Evolutionary conservation across 2,888 invertebrate genomes (phyloP), one percentile per base, ranked within the genome.

Genomic region (Apodemia mormo): DNA sequence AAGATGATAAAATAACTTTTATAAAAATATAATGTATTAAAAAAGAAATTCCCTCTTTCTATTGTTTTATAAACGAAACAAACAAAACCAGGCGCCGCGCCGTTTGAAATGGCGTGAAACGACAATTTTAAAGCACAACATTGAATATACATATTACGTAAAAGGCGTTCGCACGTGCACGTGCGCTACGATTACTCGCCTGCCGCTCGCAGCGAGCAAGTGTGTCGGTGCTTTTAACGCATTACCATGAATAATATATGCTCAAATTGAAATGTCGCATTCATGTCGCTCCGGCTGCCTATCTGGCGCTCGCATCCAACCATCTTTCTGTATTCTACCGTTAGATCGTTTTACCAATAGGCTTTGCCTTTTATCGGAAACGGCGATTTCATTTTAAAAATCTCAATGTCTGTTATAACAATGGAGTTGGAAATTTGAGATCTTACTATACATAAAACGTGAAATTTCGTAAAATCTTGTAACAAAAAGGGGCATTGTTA

Each of bases 231-330:
- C 92, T 93, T 92, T 91, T 91, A 93, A 91, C 91, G 92, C 89
- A 92, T 92, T 93, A 92, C 90, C 91, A 88, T 93, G 92, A 92
- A 92, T 93, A 92, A 92, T 90, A 93, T 92, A 93, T 89, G 82
- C 87, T 86, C 87, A 92, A 92, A 93, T 92, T 93, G 93, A 92
- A 92, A 92, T 90, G 91, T 91, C 92, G 92, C 88, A 89, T 90
- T 90, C 90, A 85, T 83, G 88, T 88, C 88, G 88, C 87, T 88
- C 86, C 82, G 81, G 81, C 85, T 84, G 87, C 88, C 90, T 89
- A 86, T 90, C 90, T 89, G 82, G 81, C 81, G 82, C 81, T 79
- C 82, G 79, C 78, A 77, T 76, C 75, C 76, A 79, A 75, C 82
- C 84, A 74, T 85, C 81, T 84, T 85, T 85, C 86, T 82, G 79